Percentiles rank a stretch among this genome's conserved stretches.
Evolutionary conservation across 2,888 invertebrate species (phyloP).

Genomic region (Eupithecia tripunctaria): DNA sequence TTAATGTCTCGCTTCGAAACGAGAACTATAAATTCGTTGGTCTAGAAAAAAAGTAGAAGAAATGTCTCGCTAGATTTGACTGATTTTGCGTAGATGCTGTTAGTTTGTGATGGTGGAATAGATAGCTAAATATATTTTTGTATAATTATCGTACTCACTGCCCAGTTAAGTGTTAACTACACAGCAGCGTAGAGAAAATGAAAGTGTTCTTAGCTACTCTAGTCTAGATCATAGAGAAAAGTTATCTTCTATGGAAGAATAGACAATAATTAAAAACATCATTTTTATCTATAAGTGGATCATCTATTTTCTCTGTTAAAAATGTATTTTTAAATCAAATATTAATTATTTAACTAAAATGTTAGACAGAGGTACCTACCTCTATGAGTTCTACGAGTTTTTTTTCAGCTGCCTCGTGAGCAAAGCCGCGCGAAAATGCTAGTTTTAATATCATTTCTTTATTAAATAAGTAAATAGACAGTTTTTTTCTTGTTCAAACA

Average conservation of each 20-base stretch:
- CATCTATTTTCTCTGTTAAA: too few species aligned
- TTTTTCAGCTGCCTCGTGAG: background rate
- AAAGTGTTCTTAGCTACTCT: slow-evolving; percentile 4
- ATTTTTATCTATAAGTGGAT: too few species aligned
- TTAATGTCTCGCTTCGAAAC: background rate
- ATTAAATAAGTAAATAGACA: background rate
- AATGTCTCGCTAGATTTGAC: slow-evolving; percentile 57
- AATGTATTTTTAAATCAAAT: background rate
- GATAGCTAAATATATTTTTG: slow-evolving; percentile 15
- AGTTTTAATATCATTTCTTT: background rate
- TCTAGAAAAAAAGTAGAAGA: background rate
- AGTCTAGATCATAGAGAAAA: background rate
- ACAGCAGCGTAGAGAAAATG: background rate
- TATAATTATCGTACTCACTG: background rate
- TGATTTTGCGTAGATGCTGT: slow-evolving; percentile 57
- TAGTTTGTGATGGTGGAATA: background rate
- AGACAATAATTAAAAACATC: background rate
- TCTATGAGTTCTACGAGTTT: background rate
- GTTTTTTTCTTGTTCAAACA: background rate
- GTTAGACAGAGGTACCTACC: background rate
- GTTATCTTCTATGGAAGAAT: background rate
- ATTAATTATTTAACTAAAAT: background rate
- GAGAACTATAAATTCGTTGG: background rate
- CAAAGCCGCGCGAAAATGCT: background rate
- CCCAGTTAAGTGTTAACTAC: background rate